Base-by-base conservation (phyloP, 2,113 vertebrate genomes). In the Chionis minor region DNA sequence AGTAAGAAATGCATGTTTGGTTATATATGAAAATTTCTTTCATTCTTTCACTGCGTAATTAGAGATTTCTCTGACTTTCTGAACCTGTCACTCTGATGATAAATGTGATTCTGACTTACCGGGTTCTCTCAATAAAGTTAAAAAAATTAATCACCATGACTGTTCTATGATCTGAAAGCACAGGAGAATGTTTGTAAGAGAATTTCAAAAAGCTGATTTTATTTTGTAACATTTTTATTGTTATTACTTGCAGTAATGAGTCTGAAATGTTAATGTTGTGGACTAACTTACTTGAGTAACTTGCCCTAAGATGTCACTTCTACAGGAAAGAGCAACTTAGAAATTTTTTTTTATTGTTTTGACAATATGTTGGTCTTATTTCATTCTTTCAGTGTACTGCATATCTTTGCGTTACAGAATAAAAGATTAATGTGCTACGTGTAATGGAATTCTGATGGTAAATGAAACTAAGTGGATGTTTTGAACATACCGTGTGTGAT, bases 1-100 rank as follows among this genome's bases (percentile, higher is more conserved):
- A 98, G 99, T 99, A 97, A 96, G 96, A 92, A 33, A 49, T 67
- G 14, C 24, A 65, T 63, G 47, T 63, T 47, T 28, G 11, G 47
- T 86, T 20, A 33, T 14, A 3, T 24, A 17, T 45, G 32, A 45
- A 63, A 89, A 67, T 26, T 28, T 35, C 8, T 59, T n/a, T 55
- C 21, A 62, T 63, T 40, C 22, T 52, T 20, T 47, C 24, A 22
- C 14, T 61, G 1, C 70, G 24, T 69, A 30, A 38, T 78, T 61
- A 75, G 11, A 20, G 54, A 42, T 67, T 66, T 74, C 6, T 71
- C 20, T 58, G 47, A 70, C n/a, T 59, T 73, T 42, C 27, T 77
- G 42, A 74, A 54, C 9, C 18, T 61, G 61, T 7, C 14, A 19
- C 8, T 65, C 14, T 16, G 63, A 12, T 16, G 63, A 12, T 35